Conservation (phyloP, 1,140 invertebrate species). For the Drosophila lowei region DNA sequence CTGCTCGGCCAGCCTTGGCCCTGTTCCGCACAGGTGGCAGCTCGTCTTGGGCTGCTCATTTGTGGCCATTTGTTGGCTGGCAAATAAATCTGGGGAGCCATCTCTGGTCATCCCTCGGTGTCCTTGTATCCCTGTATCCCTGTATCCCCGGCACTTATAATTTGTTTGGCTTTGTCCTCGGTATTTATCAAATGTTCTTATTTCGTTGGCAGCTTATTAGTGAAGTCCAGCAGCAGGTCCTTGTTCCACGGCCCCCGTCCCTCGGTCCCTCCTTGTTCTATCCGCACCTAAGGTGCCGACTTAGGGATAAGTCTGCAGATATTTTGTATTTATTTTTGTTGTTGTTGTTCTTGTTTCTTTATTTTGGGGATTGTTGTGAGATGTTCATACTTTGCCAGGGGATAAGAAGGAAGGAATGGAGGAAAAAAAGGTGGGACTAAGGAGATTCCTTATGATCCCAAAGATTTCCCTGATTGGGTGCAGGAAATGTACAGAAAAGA, state of each 20-base stretch:
- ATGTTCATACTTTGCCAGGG: too few relatives aligned
- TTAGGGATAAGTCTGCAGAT: conserved; percentile 51
- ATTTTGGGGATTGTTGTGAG: background rate
- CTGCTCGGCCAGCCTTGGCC: conserved; percentile 3
- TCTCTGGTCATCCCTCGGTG: conserved; percentile 42
- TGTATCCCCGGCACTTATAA: conserved; percentile 42
- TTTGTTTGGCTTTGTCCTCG: conserved; percentile 72
- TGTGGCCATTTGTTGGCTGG: conserved; percentile 44
- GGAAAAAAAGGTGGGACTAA: background rate
- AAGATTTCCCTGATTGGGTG: too few relatives aligned
- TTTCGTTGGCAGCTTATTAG: conserved; percentile 75
- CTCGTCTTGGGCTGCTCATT: conserved; percentile 35
- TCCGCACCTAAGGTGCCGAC: conserved; percentile 26
- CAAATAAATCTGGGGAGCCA: conserved; percentile 47
- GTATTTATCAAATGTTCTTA: conserved; percentile 78
- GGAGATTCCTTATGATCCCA: too few relatives aligned
- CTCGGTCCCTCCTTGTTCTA: background rate
- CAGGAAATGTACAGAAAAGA: too few relatives aligned
- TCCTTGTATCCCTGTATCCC: conserved; percentile 6
- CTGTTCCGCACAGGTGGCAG: conserved; percentile 24
- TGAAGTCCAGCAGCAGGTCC: conserved; percentile 24
- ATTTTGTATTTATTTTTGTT: conserved; percentile 36
- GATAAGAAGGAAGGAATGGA: too few relatives aligned
- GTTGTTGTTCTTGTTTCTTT: conserved; percentile 7
- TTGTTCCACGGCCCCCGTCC: background rate